Base-by-base conservation (phyloP, 2,888 invertebrate genomes). In the Pyrgus malvae region DNA sequence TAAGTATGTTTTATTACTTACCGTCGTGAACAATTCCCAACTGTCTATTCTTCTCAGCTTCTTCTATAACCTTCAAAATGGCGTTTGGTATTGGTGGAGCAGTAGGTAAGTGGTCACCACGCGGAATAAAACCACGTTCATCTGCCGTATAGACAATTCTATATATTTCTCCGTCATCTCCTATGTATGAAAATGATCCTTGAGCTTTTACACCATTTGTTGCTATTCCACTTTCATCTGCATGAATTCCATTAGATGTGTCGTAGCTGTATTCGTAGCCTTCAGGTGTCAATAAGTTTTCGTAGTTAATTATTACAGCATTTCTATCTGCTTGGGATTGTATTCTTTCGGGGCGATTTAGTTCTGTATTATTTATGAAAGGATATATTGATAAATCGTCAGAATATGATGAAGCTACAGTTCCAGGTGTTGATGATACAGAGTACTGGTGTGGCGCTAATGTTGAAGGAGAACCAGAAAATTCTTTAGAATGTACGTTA, bases 241-340 rank as follows among this genome's bases (percentile, higher is more conserved):
- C 80, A 61, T 83, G 82, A 45, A 88, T 84, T 8, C 83, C 84
- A 60, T 89, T 86, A 2, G 86, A 85, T 1, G 87, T 87, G 21
- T 88, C 82, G 60, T 70, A 85, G 55, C 66, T 78, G 48, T 86
- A 87, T 1, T 75, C 68, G 62, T 74, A 88, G 7, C 77, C 74
- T 46, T 82, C 78, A 14, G 83, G 80, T 40, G 72, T 75, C 7
- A 76, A 64, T 8, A 65, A 46, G 42, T 78, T 82, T 12, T 83
- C 70, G 35, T 82, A 80, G n/a, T 73, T 80, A 0, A 81, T 45
- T 17, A 83, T 82, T 0, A 73, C 63, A 9, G 86, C 83, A 38
- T 69, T 77, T 60, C 73, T 74, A 8, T 88, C 85, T 21, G 60
- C 56, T 56, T 74, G 69, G 9, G 74, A 69, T 69, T 79, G 80